Percentiles rank a stretch among this genome's conserved stretches.
phyloP scores from a whole-genome alignment of 2,113 vertebrate species.

The Cepphus grylle region DNA sequence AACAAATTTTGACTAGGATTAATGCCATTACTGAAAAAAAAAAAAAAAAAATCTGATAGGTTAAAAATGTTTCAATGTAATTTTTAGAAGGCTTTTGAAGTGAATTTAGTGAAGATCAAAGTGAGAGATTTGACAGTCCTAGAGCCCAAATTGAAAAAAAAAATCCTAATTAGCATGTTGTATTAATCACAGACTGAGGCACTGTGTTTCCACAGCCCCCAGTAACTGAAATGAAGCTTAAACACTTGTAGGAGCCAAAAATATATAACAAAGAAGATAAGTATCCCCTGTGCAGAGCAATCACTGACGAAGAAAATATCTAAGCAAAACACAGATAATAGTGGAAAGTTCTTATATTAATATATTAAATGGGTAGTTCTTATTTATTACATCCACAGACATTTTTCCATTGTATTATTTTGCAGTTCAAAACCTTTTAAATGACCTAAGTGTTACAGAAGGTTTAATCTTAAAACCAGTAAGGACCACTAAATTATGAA shows the following conservation, averaged over 20 bases:
- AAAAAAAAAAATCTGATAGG: not conserved
- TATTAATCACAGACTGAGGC: constrained; percentile 42
- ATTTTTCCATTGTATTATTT: not conserved
- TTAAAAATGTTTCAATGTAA: not conserved
- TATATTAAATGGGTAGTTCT: not conserved
- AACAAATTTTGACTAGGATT: not conserved
- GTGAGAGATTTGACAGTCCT: not conserved
- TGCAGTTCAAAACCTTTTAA: not conserved
- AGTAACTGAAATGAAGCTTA: constrained; percentile 1
- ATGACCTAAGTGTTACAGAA: not conserved
- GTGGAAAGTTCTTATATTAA: not conserved
- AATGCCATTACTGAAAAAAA: not conserved
- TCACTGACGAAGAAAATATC: not conserved
- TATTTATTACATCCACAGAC: not conserved
- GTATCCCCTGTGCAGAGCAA: not conserved
- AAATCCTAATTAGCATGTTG: not conserved
- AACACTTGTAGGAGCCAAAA: not conserved
- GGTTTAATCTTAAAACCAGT: not conserved
- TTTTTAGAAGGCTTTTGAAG: constrained; percentile 30
- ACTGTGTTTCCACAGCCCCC: not conserved
- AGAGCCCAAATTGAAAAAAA: not conserved
- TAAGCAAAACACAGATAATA: not conserved
- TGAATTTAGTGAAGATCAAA: constrained; percentile 42
- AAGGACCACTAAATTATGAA: not conserved
- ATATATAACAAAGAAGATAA: not conserved